A percentile compares a stretch with the other conserved stretches of the same genome.
Conservation (phyloP, 2,888 invertebrate species). For the Drosophila subsilvestris region DNA sequence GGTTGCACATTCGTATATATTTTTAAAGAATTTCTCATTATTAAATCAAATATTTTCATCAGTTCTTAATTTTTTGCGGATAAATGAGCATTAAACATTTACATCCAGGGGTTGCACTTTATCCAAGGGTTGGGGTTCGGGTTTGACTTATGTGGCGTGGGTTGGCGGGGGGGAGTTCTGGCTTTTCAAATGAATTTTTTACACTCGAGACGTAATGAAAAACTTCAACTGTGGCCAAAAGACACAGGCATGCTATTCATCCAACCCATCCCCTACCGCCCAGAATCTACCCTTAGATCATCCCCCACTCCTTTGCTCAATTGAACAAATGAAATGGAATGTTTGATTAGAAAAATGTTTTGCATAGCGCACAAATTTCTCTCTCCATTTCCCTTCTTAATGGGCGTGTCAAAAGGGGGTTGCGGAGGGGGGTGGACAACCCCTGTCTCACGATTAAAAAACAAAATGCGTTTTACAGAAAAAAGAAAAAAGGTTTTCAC, state of each 20-base stretch:
- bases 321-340: slow-evolving; percentile 74
- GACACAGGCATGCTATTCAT: no score
- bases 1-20: slow-evolving; percentile 24
- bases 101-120: slow-evolving; percentile 6
- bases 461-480: slow-evolving; percentile 39
- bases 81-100: slow-evolving; percentile 72
- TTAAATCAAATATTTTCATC: slow-evolving; percentile 58
- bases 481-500: slow-evolving; percentile 72
- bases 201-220: slow-evolving; percentile 71
- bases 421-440: slow-evolving; percentile 47
- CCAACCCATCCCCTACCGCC: neutral
- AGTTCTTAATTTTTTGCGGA: slow-evolving; percentile 72
- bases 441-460: slow-evolving; percentile 46
- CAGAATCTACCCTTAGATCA: slow-evolving; percentile 23
- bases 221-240: slow-evolving; percentile 39
- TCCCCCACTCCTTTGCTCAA: slow-evolving; percentile 23
- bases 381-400: slow-evolving; percentile 30
- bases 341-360: slow-evolving; percentile 79
- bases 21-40: slow-evolving; percentile 58
- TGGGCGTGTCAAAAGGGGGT: slow-evolving; percentile 56
- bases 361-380: slow-evolving; percentile 77
- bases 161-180: slow-evolving; percentile 30
- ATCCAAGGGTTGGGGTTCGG: slow-evolving; percentile 9
- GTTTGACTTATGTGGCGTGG: slow-evolving; percentile 26
- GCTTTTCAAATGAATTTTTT: slow-evolving; percentile 78